Conservation (phyloP, 1,140 invertebrate genomes). For the Saccostrea glomerata region DNA sequence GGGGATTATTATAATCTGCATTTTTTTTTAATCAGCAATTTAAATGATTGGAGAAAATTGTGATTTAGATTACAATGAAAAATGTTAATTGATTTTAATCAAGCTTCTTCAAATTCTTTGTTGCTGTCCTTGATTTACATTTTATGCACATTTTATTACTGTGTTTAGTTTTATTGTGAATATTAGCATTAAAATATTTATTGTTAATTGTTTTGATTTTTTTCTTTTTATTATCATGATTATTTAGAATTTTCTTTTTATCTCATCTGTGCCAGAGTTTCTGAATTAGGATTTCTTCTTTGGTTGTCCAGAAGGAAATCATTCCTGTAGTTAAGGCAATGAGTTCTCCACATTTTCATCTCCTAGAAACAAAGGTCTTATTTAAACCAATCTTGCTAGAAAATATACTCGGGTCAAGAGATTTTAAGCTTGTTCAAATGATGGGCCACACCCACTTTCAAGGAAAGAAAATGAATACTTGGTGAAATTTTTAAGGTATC, state of each 20-base stretch:
- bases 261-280: neutral
- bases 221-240: neutral
- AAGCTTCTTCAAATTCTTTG: neutral
- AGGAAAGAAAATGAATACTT: too few relatives aligned
- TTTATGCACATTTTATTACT: constrained; percentile 27
- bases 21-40: neutral
- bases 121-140: neutral
- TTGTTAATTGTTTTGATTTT: neutral
- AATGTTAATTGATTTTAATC: neutral
- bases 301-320: too few relatives aligned
- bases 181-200: constrained; percentile 19
- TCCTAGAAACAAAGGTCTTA: too few relatives aligned
- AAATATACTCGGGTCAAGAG: too few relatives aligned
- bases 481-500: too few relatives aligned
- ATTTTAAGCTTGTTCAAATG: too few relatives aligned
- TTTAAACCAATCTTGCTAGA: too few relatives aligned
- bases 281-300: neutral
- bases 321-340: too few relatives aligned
- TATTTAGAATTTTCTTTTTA: neutral
- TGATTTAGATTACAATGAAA: too few relatives aligned
- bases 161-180: neutral
- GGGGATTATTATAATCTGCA: neutral
- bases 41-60: too few relatives aligned
- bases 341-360: too few relatives aligned
- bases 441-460: too few relatives aligned